phyloP scores from a whole-genome alignment of 1,140 invertebrate species.

The Drosophila kurseongensis region DNA sequence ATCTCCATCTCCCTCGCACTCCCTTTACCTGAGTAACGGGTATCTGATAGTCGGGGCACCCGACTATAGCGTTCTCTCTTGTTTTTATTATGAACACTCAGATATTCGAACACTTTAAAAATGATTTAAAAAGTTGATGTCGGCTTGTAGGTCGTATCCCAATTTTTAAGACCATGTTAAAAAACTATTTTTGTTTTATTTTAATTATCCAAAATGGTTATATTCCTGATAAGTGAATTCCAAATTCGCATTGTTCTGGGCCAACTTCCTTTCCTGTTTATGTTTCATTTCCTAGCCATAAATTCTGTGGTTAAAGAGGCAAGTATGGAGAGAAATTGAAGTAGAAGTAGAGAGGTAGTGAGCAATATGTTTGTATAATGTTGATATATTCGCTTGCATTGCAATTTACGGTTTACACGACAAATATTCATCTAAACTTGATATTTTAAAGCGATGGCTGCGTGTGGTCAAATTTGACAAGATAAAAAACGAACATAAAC shows the following conservation, averaged over 20 bases:
- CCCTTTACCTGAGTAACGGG: no score
- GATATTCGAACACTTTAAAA: no score
- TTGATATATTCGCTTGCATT: slow-evolving; percentile 52
- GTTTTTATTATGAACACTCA: no score
- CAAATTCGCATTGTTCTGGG: slow-evolving; percentile 10
- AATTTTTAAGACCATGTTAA: no score
- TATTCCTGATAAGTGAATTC: slow-evolving; percentile 26
- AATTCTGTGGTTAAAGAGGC: slow-evolving; percentile 57
- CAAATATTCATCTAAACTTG: slow-evolving; percentile 26
- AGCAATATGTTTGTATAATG: slow-evolving; percentile 57
- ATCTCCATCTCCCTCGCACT: no score
- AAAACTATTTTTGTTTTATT: no score
- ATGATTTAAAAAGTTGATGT: no score
- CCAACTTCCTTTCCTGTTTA: slow-evolving; percentile 40
- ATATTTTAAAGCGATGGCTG: slow-evolving; percentile 12
- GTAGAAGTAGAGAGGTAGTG: neutral
- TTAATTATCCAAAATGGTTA: no score
- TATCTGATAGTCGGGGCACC: no score
- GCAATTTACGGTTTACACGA: slow-evolving; percentile 44
- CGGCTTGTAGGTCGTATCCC: no score
- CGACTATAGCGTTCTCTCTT: no score
- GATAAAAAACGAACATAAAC: slow-evolving; percentile 8
- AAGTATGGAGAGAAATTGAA: slow-evolving; percentile 2
- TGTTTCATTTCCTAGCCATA: slow-evolving; percentile 70
- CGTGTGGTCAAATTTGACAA: slow-evolving; percentile 48